Evolutionary conservation across 1,140 invertebrate genomes (phyloP), one percentile per base, ranked within the genome.

Genomic region (Colletes gigas): DNA sequence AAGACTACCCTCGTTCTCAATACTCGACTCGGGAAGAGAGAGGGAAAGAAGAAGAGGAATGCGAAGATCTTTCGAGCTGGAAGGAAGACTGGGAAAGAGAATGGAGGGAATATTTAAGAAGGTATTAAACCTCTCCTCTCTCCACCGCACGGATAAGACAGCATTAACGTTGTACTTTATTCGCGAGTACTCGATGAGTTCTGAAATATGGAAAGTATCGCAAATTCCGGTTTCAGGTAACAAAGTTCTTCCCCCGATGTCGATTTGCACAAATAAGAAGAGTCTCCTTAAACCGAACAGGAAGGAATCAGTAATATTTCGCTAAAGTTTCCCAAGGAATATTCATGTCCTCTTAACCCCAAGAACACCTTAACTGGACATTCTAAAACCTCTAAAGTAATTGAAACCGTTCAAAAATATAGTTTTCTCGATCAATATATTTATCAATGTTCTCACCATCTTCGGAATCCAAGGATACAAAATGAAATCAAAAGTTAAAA

Each of bases 51-150:
- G 44, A 21, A 54, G 55, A 54, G 47, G 83, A 85, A 63, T 44
- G 60, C 47, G 41, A 77, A 70, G 75, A 86, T 86, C 76, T 76
- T 57, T 59, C 60, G 54, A 50, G 50, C n/a, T 10, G n/a, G 21
- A 39, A 44, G 21, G 52, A 15, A 47, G 57, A 71, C 10, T 66
- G 50, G 65, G 21, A 47, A 57, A 81, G 83, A 86, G 78, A 92
- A 91, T 88, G 89, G 90, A 91, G 91, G 87, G 89, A 93, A 92
- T 92, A 93, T 93, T 92, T 93, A 93, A 93, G 92, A 93, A 91
- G 92, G 90, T 92, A 93, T 93, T 92, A 91, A 91, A 88, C 88
- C 87, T 90, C 83, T 82, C 55, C 82, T 85, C 54, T 71, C 65
- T 77, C 55, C 83, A 79, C 59, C 60, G 65, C 78, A 82, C 69